Percentiles rank a stretch among this genome's conserved stretches.
Evolutionary conservation across 2,113 vertebrate genomes (phyloP).

Genomic region (Labrus mixtus): DNA sequence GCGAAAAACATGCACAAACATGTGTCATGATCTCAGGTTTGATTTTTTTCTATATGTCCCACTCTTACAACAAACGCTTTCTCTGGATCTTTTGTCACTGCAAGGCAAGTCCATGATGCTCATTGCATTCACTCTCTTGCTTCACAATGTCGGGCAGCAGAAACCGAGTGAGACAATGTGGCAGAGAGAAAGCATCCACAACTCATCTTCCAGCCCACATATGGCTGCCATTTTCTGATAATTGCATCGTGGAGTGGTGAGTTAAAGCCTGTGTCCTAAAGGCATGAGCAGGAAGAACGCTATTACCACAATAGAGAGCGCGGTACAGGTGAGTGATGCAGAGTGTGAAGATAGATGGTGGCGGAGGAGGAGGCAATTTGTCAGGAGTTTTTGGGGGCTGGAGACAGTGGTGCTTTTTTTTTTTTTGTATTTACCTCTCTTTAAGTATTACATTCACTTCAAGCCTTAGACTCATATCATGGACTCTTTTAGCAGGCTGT

Average conservation of each 20-base stretch:
- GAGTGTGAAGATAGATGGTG: constrained; percentile 13
- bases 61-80: background rate
- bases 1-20: background rate
- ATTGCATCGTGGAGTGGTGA: constrained; percentile 54
- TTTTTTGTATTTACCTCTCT: background rate
- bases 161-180: constrained; percentile 17
- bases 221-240: constrained; percentile 71
- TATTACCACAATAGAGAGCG: constrained; percentile 44
- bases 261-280: constrained; percentile 32
- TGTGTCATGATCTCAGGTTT: no score
- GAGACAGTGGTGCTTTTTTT: background rate
- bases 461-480: background rate
- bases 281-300: constrained; percentile 43
- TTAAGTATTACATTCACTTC: background rate
- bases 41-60: background rate
- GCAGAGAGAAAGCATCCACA: constrained; percentile 35
- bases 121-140: constrained; percentile 29
- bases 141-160: constrained; percentile 20
- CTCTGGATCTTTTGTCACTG: constrained; percentile 7
- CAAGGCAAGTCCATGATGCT: constrained; percentile 11
- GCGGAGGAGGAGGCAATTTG: background rate
- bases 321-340: constrained; percentile 32
- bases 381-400: constrained; percentile 1
- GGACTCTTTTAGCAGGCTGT: constrained; percentile 47
- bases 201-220: constrained; percentile 53